A percentile compares a stretch with the other conserved stretches of the same genome.
phyloP scores from a whole-genome alignment of 1,140 invertebrate species.

The Archivesica marissinica region DNA sequence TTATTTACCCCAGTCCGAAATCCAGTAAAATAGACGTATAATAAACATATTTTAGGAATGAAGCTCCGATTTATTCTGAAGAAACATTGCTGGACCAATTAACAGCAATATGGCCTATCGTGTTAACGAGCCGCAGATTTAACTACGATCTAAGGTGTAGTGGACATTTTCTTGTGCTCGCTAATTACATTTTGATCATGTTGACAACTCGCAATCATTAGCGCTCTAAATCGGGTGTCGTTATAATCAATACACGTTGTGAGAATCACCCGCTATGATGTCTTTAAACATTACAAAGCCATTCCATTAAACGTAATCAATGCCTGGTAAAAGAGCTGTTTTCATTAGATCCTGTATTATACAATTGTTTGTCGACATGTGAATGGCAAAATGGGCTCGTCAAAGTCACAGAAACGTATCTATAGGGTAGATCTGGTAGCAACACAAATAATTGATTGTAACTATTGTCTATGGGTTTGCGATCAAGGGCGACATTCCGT shows the following conservation, averaged over 20 bases:
- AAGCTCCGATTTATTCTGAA: too few species aligned
- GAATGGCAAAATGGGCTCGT: slow-evolving; percentile 3
- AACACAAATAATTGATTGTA: not conserved
- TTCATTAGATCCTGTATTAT: not conserved
- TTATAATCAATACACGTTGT: slow-evolving; percentile 36
- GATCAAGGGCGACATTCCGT: not conserved
- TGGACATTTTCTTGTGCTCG: not conserved
- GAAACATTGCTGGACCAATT: not conserved
- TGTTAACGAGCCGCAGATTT: not conserved
- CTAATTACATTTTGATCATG: slow-evolving; percentile 25
- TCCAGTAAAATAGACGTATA: too few species aligned
- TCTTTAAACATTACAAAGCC: slow-evolving; percentile 21
- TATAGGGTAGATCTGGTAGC: not conserved
- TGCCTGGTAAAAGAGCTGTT: slow-evolving; percentile 45
- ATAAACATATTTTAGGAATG: too few species aligned
- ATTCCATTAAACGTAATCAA: slow-evolving; percentile 41
- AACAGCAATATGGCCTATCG: not conserved
- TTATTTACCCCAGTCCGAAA: too few species aligned
- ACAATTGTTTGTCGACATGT: slow-evolving; percentile 18
- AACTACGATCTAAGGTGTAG: not conserved
- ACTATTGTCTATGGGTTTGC: not conserved
- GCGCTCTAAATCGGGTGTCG: slow-evolving; percentile 27
- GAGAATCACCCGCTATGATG: slow-evolving; percentile 30
- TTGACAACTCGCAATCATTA: slow-evolving; percentile 12
- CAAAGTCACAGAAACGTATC: not conserved